Percentiles rank a stretch among this genome's conserved stretches.
Evolutionary conservation across 2,113 vertebrate genomes (phyloP).

Genomic region (Condylura cristata): DNA sequence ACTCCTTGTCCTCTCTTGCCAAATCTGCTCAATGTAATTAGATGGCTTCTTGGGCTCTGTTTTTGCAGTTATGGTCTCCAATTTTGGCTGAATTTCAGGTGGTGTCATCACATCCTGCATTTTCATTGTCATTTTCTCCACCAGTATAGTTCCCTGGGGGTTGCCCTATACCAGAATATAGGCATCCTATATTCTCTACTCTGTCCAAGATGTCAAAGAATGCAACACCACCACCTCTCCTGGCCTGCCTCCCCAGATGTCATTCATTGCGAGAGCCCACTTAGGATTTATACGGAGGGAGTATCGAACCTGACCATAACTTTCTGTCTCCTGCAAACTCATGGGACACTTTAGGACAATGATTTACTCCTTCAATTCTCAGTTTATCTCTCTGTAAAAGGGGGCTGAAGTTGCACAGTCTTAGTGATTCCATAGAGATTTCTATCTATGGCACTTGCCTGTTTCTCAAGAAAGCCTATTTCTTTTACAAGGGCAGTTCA

Average conservation of each 20-base stretch:
- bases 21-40: neutral
- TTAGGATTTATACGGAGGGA: no score
- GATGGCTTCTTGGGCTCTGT: neutral
- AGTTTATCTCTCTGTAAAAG: neutral
- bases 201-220: neutral
- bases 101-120: neutral
- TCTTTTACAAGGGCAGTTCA: neutral
- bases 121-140: neutral
- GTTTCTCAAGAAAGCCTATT: neutral
- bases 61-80: neutral
- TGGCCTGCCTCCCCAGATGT: neutral
- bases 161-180: neutral
- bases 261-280: fast-evolving
- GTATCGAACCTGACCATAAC: neutral
- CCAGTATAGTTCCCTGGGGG: neutral
- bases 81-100: neutral
- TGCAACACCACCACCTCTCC: fast-evolving
- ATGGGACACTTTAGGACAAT: neutral
- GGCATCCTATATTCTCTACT: neutral
- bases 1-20: neutral
- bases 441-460: neutral
- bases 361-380: neutral
- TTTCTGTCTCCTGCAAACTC: neutral
- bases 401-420: neutral
- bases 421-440: neutral